These are phyloP conservation scores for Prinia subflava DNA, from an alignment of 2,113 vertebrate species.

Conservation along the genomic window DNA sequence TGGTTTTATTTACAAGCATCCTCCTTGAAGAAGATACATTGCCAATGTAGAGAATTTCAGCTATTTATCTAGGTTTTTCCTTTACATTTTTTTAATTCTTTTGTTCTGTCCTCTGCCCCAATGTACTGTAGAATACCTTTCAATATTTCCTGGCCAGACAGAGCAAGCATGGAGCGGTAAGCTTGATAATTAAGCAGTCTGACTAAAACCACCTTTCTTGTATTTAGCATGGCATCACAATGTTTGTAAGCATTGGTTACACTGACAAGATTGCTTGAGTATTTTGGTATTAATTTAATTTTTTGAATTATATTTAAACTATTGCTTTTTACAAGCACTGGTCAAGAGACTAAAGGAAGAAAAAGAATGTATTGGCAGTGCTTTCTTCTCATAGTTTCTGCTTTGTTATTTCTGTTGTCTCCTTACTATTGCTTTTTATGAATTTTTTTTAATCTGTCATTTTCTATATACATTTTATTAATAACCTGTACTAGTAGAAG, in stretches of 20 bases:
- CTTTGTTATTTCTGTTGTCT: slow-evolving; percentile 12
- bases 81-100: slow-evolving; percentile 62
- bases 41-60: neutral
- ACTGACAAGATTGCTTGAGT: slow-evolving; percentile 52
- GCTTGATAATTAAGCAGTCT: slow-evolving; percentile 71
- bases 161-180: slow-evolving; percentile 95
- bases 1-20: slow-evolving; percentile 10
- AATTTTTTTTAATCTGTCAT: neutral
- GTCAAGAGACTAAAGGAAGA: slow-evolving; percentile 19
- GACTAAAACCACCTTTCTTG: slow-evolving; percentile 43
- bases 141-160: slow-evolving; percentile 98
- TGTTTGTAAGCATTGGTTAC: slow-evolving; percentile 67
- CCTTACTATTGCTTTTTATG: neutral
- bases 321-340: neutral
- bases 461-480: neutral
- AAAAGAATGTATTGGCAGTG: neutral
- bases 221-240: slow-evolving; percentile 65
- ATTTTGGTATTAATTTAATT: neutral
- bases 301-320: neutral
- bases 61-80: slow-evolving; percentile 35
- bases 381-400: slow-evolving; percentile 40
- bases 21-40: neutral
- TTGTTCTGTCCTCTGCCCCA: slow-evolving; percentile 82
- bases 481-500: neutral
- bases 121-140: slow-evolving; percentile 94